Evolutionary conservation across 2,113 vertebrate species (phyloP).

Genomic region (Caretta caretta): DNA sequence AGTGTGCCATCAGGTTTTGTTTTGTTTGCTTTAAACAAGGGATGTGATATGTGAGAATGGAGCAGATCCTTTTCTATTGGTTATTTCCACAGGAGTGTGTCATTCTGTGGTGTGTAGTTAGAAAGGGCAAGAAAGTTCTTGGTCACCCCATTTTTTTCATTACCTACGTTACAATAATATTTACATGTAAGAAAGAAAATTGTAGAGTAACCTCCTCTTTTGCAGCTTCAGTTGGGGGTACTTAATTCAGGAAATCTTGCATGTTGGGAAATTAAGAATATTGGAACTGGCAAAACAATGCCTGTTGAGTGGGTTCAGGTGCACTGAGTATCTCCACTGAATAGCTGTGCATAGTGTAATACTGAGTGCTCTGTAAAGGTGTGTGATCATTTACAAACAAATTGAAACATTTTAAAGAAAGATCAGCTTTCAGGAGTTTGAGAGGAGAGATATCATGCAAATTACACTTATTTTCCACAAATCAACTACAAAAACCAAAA

Average conservation of each 20-base stretch:
- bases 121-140: neutral
- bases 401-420: conserved; percentile 43
- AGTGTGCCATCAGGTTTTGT: neutral
- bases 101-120: neutral
- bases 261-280: neutral
- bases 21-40: neutral
- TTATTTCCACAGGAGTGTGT: neutral
- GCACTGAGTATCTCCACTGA: neutral
- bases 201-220: neutral
- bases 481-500: conserved; percentile 10
- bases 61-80: neutral
- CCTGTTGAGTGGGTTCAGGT: neutral
- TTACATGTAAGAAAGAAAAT: neutral
- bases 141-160: neutral
- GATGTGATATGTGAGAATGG: neutral
- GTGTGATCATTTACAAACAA: conserved; percentile 47
- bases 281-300: neutral
- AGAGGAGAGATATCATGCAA: neutral
- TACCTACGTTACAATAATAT: neutral
- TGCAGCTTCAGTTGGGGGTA: neutral
- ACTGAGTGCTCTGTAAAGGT: neutral
- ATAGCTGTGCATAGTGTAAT: neutral
- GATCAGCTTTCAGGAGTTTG: conserved; percentile 2
- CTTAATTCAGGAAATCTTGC: neutral
- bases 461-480: conserved; percentile 14